Percentiles rank a stretch among this genome's conserved stretches.
phyloP scores from a whole-genome alignment of 2,113 vertebrate species.

The Pseudorectes ferrugineus region DNA sequence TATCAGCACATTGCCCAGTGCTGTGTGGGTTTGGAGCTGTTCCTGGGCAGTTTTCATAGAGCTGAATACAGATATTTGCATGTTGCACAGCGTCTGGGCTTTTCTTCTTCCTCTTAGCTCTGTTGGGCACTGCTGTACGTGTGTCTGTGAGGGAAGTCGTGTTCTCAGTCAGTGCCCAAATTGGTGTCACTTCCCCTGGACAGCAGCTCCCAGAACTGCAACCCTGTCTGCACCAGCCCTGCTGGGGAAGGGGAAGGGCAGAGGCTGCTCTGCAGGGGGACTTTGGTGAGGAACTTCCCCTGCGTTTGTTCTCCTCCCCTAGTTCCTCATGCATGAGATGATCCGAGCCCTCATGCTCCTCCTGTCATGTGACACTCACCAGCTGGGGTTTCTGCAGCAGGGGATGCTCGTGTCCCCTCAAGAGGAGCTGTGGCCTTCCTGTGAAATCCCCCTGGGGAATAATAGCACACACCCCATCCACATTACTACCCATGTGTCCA shows the following conservation, averaged over 20 bases:
- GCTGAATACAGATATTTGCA: neutral
- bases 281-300: neutral
- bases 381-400: neutral
- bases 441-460: neutral
- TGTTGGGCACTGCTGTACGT: neutral
- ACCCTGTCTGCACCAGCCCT: neutral
- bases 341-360: neutral
- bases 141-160: neutral
- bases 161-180: neutral
- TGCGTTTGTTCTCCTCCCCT: neutral
- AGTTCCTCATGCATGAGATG: neutral
- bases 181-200: slow-evolving; percentile 5
- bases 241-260: neutral
- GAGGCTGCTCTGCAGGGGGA: neutral
- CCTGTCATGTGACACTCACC: neutral
- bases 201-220: neutral
- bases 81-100: neutral
- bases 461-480: neutral
- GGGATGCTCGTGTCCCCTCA: neutral
- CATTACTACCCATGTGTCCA: fast-evolving
- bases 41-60: neutral
- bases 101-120: slow-evolving; percentile 34
- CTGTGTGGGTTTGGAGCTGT: neutral
- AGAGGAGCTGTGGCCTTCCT: neutral
- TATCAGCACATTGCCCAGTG: neutral